Conservation (phyloP, 2,113 vertebrate species). For the Microcebus tavaratra region DNA sequence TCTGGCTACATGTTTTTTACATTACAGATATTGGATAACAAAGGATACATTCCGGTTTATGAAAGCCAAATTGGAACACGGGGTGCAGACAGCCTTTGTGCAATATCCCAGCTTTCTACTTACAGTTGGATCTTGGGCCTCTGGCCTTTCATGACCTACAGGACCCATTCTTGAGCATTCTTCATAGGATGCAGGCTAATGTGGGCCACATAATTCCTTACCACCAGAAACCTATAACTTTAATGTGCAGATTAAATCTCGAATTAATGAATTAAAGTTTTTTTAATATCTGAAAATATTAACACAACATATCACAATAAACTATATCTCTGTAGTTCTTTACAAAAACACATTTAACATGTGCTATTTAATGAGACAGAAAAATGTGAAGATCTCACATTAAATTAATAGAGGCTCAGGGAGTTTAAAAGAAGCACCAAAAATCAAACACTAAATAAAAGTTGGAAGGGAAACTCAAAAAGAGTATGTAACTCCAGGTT, state of each 20-base stretch:
- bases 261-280: not conserved
- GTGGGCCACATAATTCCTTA: not conserved
- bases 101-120: not conserved
- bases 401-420: not conserved
- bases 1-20: not conserved
- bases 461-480: not conserved
- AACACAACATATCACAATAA: not conserved
- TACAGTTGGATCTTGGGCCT: not conserved
- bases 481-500: not conserved
- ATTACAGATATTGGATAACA: not conserved
- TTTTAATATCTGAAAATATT: not conserved
- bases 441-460: not conserved
- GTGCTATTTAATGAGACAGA: not conserved
- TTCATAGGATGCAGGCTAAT: not conserved
- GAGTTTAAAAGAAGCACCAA: not conserved
- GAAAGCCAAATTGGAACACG: not conserved
- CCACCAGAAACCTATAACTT: not conserved
- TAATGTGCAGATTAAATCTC: not conserved
- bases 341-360: not conserved
- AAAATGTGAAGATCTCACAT: not conserved
- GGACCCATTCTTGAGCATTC: not conserved
- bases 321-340: not conserved
- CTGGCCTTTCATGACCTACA: not conserved
- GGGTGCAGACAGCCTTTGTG: not conserved
- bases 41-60: not conserved